Base-by-base conservation (phyloP, 1,140 invertebrate genomes). In the Lerema accius region DNA sequence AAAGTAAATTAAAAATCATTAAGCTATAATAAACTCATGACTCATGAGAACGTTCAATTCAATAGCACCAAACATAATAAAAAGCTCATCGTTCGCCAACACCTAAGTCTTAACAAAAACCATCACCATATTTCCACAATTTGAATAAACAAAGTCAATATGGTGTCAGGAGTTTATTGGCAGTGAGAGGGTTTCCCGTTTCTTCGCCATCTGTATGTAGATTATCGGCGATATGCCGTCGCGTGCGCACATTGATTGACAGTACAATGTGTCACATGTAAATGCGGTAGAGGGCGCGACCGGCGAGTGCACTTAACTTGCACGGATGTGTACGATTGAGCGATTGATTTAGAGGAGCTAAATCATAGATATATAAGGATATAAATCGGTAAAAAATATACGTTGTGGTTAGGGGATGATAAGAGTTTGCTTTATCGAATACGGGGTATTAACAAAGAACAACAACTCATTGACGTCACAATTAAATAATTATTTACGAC, bases 231-330 rank as follows among this genome's bases (percentile, higher is more conserved):
- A 75, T 78, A 78, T 23, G 64, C 39, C 50, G 53, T 40, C 76
- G 76, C 78, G 72, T 81, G 80, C 75, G 67, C 58, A 13, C 48
- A 28, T 26, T 82, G 78, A 82, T 80, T 81, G 80, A 80, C 78
- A 83, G 70, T 42, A 81, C 78, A 81, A 83, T 81, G 75, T 76
- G 69, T 76, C 65, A 77, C 69, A 82, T 82, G 78, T 70, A 67
- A 82, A 82, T 82, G 53, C 28, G 43, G 9, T 37, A 59, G 69
- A 59, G 69, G 61, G 64, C 69, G 65, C 62, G 59, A 59, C 65
- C 49, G 65, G 59, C 49, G 26, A 42, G 62, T 55, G 61, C 58
- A 65, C 45, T 62, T 65, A 50, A 50, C 46, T 61, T 49, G 50
- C 50, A 53, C 16, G 35, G 35, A 53, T 48, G 46, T 45, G 53